Conservation (phyloP, 2,888 invertebrate species). For the Hoplodrina ambigua region DNA sequence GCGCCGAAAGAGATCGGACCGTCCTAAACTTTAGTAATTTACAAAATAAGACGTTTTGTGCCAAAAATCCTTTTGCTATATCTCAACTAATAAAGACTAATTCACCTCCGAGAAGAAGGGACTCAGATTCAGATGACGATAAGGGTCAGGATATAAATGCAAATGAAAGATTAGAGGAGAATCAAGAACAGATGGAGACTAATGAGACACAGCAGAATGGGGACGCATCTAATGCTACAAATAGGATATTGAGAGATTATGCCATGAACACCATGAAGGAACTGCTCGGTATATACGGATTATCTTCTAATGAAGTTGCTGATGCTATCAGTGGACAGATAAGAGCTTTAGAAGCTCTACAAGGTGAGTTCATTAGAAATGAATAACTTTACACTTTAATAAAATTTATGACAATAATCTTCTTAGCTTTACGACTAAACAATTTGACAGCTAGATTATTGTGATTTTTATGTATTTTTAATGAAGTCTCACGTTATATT, state of each 20-base stretch:
- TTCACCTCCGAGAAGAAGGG: conserved; percentile 89
- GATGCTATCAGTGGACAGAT: conserved; percentile 93
- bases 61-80: conserved; percentile 90
- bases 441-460: conserved; percentile 36
- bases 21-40: conserved; percentile 87
- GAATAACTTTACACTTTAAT: conserved; percentile 47
- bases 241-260: conserved; percentile 93
- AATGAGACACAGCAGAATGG: conserved; percentile 81
- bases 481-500: conserved; percentile 39
- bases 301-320: conserved; percentile 93
- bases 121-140: conserved; percentile 87
- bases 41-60: conserved; percentile 89
- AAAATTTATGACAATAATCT: conserved; percentile 53
- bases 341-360: conserved; percentile 92
- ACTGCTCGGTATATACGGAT: conserved; percentile 93
- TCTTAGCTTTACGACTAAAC: conserved; percentile 47
- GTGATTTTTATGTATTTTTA: conserved; percentile 33
- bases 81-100: conserved; percentile 89
- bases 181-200: conserved; percentile 79
- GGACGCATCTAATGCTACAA: conserved; percentile 86
- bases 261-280: conserved; percentile 95
- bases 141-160: conserved; percentile 88
- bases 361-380: conserved; percentile 87
- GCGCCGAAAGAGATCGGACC: conserved; percentile 81
- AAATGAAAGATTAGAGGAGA: conserved; percentile 83